phyloP scores from a whole-genome alignment of 2,888 invertebrate species.

The Chelonus formosanus region DNA sequence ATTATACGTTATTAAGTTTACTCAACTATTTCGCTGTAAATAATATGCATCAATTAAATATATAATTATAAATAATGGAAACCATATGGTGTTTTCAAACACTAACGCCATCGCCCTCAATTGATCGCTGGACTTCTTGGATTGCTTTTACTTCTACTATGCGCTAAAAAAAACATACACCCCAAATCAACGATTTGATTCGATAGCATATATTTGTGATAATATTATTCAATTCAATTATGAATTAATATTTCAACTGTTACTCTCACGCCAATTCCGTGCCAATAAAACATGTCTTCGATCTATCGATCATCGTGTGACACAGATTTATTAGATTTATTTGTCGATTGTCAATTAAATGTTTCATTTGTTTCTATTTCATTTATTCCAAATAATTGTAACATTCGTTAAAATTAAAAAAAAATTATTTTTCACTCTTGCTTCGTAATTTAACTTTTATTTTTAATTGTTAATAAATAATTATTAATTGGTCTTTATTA shows the following conservation, averaged over 20 bases:
- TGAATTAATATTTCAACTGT: not conserved
- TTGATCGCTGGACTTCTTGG: conserved; percentile 63
- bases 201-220: conserved; percentile 12
- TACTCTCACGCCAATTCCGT: not conserved
- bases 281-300: too few species aligned
- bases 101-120: conserved; percentile 64
- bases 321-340: too few species aligned
- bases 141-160: conserved; percentile 62
- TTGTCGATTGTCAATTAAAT: too few species aligned
- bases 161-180: conserved; percentile 36
- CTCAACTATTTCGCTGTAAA: conserved; percentile 63
- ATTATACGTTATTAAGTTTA: conserved; percentile 45
- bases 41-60: conserved; percentile 59
- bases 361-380: too few species aligned
- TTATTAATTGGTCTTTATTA: too few species aligned
- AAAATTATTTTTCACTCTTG: too few species aligned
- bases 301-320: too few species aligned
- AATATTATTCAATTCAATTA: conserved; percentile 8
- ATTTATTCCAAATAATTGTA: too few species aligned
- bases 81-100: conserved; percentile 61
- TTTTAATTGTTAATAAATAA: too few species aligned
- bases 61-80: conserved; percentile 36
- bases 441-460: too few species aligned
- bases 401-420: too few species aligned
- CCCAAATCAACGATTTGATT: not conserved